Conservation (phyloP, 2,888 invertebrate species). For the Euphydryas editha region DNA sequence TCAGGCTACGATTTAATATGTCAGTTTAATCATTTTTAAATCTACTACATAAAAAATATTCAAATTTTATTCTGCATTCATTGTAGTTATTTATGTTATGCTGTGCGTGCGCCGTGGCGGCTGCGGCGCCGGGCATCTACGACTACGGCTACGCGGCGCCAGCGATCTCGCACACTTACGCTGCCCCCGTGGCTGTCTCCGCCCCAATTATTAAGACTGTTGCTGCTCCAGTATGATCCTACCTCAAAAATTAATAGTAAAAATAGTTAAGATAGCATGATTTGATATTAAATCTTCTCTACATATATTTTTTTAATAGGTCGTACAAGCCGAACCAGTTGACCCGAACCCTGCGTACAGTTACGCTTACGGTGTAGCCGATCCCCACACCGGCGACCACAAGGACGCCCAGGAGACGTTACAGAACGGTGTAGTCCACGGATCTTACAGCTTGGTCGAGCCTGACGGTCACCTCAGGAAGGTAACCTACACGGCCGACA, state of each 20-base stretch:
- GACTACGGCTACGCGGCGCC: conserved; percentile 51
- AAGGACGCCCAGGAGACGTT: conserved; percentile 78
- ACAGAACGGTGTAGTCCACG: conserved; percentile 81
- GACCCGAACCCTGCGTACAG: conserved; percentile 82
- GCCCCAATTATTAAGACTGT: conserved; percentile 50
- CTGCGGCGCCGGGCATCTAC: conserved; percentile 63
- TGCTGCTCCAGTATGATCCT: conserved; percentile 59
- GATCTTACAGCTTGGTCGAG: conserved; percentile 80
- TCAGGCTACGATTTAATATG: not conserved
- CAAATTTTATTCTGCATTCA: not conserved
- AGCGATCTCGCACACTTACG: conserved; percentile 35
- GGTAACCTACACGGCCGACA: conserved; percentile 82
- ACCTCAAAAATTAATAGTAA: not conserved
- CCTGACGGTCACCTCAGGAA: conserved; percentile 78
- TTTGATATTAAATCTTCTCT: conserved; percentile 16
- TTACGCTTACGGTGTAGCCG: conserved; percentile 79
- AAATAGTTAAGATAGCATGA: not conserved
- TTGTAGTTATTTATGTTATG: conserved; percentile 68
- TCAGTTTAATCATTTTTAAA: not conserved
- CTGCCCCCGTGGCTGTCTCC: conserved; percentile 46
- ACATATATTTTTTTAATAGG: conserved; percentile 45
- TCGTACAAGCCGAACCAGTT: conserved; percentile 74
- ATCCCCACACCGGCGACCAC: conserved; percentile 79
- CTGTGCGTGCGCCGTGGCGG: conserved; percentile 68
- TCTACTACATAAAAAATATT: not conserved